phyloP scores from a whole-genome alignment of 2,113 vertebrate species.

The Brachyhypopomus occidentalis region DNA sequence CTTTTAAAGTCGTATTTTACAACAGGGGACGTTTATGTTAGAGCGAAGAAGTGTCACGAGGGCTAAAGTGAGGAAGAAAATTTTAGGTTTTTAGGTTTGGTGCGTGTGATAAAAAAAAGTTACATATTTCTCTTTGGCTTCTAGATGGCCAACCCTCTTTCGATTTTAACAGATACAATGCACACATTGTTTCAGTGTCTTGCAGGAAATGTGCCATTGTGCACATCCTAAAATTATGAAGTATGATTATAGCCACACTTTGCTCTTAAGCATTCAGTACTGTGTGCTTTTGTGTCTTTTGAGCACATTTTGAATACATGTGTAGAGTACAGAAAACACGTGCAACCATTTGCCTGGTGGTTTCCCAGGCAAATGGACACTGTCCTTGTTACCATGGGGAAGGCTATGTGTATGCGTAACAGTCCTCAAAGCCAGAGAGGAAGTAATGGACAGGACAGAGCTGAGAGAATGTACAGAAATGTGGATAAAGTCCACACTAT shows the following conservation, averaged over 20 bases:
- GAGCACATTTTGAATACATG: slow-evolving; percentile 5
- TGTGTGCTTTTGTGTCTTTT: not conserved
- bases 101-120: not conserved
- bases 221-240: slow-evolving; percentile 17
- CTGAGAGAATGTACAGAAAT: slow-evolving; percentile 38
- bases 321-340: not conserved
- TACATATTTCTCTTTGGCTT: too few relatives aligned
- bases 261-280: not conserved
- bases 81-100: not conserved
- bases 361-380: not conserved
- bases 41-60: not conserved
- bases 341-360: not conserved
- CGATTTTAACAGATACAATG: slow-evolving; percentile 9
- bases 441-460: not conserved
- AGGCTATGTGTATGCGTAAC: not conserved
- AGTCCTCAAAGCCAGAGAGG: not conserved
- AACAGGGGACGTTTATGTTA: not conserved
- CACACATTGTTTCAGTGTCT: slow-evolving; percentile 36
- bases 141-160: not conserved
- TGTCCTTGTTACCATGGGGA: slow-evolving; percentile 1
- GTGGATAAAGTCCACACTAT: slow-evolving; percentile 22
- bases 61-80: not conserved
- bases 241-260: slow-evolving; percentile 10
- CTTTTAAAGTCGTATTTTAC: not conserved
- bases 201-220: slow-evolving; percentile 22